Base-by-base conservation (phyloP, 2,797 vertebrate species). In the Tamandua tetradactyla region DNA sequence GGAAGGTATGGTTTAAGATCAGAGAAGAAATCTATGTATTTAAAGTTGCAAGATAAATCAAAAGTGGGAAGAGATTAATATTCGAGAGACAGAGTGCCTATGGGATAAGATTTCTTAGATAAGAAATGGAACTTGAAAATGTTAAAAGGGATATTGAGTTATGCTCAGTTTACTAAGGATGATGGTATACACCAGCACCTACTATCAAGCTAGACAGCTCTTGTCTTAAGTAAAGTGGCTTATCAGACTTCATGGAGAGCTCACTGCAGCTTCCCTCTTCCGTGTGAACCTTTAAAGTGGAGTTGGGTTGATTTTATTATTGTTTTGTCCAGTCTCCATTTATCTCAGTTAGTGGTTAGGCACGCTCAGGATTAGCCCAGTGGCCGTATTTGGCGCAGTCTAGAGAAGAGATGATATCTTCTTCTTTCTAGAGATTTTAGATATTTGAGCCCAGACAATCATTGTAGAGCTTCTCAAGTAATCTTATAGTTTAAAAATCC, bases 41-140 rank as follows among this genome's bases (percentile, higher is more conserved):
- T 52, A 52, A 61, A 85, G 44, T 30, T 92, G 35, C 78, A 81
- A 93, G 47, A 75, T 18, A 82, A 79, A 72, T 64, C 59, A 66
- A 69, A 80, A 42, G 13, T 7, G 32, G 22, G 22, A 76, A 40
- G 49, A 35, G 37, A 35, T 78, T 20, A 44, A 44, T 44, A 20
- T 11, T 82, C 47, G 42, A 6, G 22, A 75, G 44, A 85, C n/a
- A 52, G 12, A 40, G 68, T 80, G 61, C 68, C 61, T 55, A 3
- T 66, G 17, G 44, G 11, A 22, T 57, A 80, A 82, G 61, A 47
- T 78, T 90, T 27, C 72, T 79, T 64, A 82, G 35, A 25, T 78
- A 61, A 85, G 44, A 71, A 27, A n/a, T 40, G 68, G 49, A 44
- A 9, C 72, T 64, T 78, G 66, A 42, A 84, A 35, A 18, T 8